Percentiles rank a stretch among this genome's conserved stretches.
Evolutionary conservation across 1,140 invertebrate genomes (phyloP).

Genomic region (Chionoecetes opilio): DNA sequence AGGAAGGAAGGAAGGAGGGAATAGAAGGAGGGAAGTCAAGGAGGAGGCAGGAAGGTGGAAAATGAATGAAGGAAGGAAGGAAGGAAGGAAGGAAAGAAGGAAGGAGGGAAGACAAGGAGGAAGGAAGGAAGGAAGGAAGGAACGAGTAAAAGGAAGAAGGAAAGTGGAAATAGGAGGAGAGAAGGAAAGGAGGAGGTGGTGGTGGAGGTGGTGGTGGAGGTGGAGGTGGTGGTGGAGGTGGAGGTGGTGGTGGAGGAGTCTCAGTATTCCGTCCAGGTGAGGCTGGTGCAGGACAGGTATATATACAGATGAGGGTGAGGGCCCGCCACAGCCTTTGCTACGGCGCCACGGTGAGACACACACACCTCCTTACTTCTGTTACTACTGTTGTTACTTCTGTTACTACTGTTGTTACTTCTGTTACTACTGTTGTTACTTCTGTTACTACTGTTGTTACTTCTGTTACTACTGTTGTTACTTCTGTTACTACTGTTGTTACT

Average conservation of each 20-base stretch:
- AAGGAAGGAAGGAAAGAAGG: too few species aligned
- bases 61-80: too few species aligned
- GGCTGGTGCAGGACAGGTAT: not conserved
- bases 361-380: not conserved
- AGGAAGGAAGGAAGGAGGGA: too few species aligned
- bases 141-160: not conserved
- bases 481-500: not conserved
- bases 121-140: not conserved
- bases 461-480: not conserved
- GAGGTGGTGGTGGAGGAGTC: not conserved
- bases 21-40: too few species aligned
- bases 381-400: not conserved
- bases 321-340: not conserved
- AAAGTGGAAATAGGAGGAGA: not conserved
- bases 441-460: not conserved
- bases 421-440: too few species aligned
- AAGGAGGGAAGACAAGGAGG: not conserved
- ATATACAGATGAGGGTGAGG: not conserved
- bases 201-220: not conserved
- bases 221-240: not conserved
- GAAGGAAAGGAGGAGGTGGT: not conserved
- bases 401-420: not conserved
- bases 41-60: too few species aligned
- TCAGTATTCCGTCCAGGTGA: not conserved
- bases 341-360: not conserved